Evolutionary conservation across 2,888 invertebrate species (phyloP).

Genomic region (Phania funesta): DNA sequence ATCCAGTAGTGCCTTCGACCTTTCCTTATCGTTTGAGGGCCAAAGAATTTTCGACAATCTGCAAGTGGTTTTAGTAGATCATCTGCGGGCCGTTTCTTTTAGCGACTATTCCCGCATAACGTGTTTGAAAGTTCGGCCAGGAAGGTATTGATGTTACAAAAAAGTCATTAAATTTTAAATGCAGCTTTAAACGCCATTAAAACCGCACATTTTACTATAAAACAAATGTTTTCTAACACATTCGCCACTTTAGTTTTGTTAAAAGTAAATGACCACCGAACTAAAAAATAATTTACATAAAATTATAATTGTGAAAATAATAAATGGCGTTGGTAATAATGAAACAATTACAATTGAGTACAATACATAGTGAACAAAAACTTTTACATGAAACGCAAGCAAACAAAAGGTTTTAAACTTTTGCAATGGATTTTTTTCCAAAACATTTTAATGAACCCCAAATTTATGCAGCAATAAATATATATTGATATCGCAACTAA

Average conservation of each 20-base stretch:
- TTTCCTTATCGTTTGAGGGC: too few relatives aligned
- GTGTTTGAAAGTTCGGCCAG: too few relatives aligned
- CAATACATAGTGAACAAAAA: not conserved
- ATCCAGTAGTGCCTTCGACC: too few relatives aligned
- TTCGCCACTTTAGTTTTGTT: not conserved
- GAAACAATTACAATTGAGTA: constrained; percentile 46
- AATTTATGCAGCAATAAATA: constrained; percentile 41
- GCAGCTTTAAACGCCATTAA: constrained; percentile 9
- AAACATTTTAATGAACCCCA: constrained; percentile 45
- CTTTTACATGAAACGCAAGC: not conserved
- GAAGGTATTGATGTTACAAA: too few relatives aligned
- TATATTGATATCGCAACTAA: constrained; percentile 6
- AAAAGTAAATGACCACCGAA: not conserved
- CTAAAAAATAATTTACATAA: constrained; percentile 13
- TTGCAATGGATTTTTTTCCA: constrained; percentile 10
- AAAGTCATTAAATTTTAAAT: not conserved
- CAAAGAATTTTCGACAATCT: too few relatives aligned
- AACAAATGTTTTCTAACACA: constrained; percentile 29
- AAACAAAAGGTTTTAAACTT: constrained; percentile 22
- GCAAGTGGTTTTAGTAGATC: too few relatives aligned
- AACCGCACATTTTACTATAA: constrained; percentile 19
- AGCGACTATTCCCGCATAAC: too few relatives aligned
- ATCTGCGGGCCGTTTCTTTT: too few relatives aligned
- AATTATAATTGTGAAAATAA: constrained; percentile 39
- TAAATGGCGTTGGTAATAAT: constrained; percentile 28